These are phyloP conservation scores for Zonitis immaculata DNA, from an alignment of 2,888 invertebrate species.

Conservation along the genomic window DNA sequence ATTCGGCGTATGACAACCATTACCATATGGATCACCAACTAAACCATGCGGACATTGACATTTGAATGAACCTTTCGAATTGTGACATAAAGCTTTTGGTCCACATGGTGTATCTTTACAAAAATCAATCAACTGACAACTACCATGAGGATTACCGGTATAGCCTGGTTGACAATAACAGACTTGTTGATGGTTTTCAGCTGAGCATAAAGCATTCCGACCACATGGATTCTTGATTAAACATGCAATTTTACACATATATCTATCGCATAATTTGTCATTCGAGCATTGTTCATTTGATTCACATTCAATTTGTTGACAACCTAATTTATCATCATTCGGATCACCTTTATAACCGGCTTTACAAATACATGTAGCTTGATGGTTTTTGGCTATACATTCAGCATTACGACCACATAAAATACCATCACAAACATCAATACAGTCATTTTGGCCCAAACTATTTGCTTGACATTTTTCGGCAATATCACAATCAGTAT, in stretches of 20 bases:
- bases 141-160: conserved; percentile 69
- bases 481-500: conserved; percentile 67
- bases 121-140: conserved; percentile 72
- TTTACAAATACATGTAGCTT: conserved; percentile 72
- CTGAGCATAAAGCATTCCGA: conserved; percentile 78
- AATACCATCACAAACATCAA: conserved; percentile 68
- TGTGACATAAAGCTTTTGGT: conserved; percentile 73
- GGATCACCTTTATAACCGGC: conserved; percentile 71
- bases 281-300: conserved; percentile 67
- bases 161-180: conserved; percentile 86
- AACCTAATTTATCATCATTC: conserved; percentile 70
- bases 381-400: conserved; percentile 69
- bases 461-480: conserved; percentile 68
- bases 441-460: conserved; percentile 72
- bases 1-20: conserved; percentile 75
- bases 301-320: conserved; percentile 74
- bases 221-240: conserved; percentile 79
- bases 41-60: conserved; percentile 75
- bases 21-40: conserved; percentile 80
- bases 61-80: conserved; percentile 72
- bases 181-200: conserved; percentile 72
- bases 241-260: conserved; percentile 83
- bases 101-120: conserved; percentile 76
- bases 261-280: conserved; percentile 77
- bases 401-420: conserved; percentile 79